These are phyloP conservation scores for Anthonomus grandis DNA, from an alignment of 1,140 invertebrate species.

Conservation along the genomic window DNA sequence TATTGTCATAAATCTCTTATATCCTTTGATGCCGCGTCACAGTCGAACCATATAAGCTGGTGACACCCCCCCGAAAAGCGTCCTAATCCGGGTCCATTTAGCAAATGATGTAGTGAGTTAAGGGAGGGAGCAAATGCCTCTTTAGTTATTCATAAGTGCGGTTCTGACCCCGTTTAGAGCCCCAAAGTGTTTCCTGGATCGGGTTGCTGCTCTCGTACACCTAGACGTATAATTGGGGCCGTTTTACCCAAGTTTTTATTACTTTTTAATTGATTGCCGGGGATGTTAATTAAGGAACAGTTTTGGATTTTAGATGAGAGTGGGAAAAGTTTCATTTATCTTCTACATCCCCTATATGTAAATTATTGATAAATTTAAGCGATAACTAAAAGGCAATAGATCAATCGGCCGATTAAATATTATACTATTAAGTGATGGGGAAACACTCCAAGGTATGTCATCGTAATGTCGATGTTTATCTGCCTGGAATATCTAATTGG, in stretches of 20 bases:
- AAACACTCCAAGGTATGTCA: conserved; percentile 13
- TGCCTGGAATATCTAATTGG: conserved; percentile 8
- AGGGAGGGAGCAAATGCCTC: conserved; percentile 28
- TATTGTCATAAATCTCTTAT: no score
- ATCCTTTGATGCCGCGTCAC: no score
- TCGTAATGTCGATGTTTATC: conserved; percentile 8
- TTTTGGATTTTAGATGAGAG: no score
- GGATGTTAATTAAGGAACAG: no score
- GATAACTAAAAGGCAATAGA: conserved; percentile 15
- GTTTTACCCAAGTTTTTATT: conserved; percentile 26
- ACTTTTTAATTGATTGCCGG: conserved; percentile 27
- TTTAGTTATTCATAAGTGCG: conserved; percentile 40
- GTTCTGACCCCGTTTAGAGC: conserved; percentile 39
- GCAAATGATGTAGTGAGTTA: conserved; percentile 29
- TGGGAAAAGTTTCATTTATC: no score
- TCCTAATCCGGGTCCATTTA: conserved; percentile 37
- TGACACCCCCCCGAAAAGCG: background rate
- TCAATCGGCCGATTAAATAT: conserved; percentile 18
- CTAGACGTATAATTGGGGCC: conserved; percentile 22
- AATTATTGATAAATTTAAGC: background rate
- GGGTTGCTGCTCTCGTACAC: conserved; percentile 29
- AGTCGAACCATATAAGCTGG: no score
- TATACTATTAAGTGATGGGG: conserved; percentile 8
- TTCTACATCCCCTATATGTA: no score
- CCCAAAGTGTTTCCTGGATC: no score